Base-by-base conservation (phyloP, 2,113 vertebrate species). In the Emydocephalus ijimae region DNA sequence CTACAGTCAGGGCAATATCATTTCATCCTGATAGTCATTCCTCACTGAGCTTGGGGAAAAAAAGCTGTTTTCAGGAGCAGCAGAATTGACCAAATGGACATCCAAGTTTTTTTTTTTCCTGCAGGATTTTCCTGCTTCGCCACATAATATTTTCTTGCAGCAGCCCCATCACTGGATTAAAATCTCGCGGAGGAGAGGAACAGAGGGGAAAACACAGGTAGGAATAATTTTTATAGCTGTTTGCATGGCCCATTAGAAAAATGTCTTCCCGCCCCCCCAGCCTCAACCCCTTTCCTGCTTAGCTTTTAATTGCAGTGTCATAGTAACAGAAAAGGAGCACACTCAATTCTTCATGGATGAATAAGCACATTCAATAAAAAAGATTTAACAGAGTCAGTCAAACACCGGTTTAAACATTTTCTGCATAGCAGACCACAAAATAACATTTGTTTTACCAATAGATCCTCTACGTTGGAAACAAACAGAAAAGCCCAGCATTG, bases 381-480 rank as follows among this genome's bases (percentile, higher is more conserved):
- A 98, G 96, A 97, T 97, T 98, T 97, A 97, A 97, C 97, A 96
- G 96, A 98, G 97, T 97, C 98, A 97, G 97, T 98, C 96, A 98
- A 97, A 98, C 96, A 96, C 94, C 96, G 96, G 96, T 97, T 98
- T 98, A 97, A 97, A 98, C 95, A 97, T 98, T 98, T 98, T 98
- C 97, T 97, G 97, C 97, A 97, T 98, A 98, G 97, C 97, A 97
- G 97, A 98, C 97, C 97, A 97, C 96, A 98, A 98, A 98, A 98
- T 98, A 95, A 95, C 95, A 97, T 98, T 98, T 96, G 97, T 97
- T 98, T 97, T 96, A 96, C 97, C 97, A 97, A 94, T 95, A 94
- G 96, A 96, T 96, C 94, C 89, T 96, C 96, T 94, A 81, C 95
- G 95, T 96, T 97, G 96, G 95, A 97, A 97, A 96, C 95, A 97